Percentiles rank a stretch among this genome's conserved stretches.
phyloP scores from a whole-genome alignment of 2,113 vertebrate genomes.

The Tetrao urogallus region DNA sequence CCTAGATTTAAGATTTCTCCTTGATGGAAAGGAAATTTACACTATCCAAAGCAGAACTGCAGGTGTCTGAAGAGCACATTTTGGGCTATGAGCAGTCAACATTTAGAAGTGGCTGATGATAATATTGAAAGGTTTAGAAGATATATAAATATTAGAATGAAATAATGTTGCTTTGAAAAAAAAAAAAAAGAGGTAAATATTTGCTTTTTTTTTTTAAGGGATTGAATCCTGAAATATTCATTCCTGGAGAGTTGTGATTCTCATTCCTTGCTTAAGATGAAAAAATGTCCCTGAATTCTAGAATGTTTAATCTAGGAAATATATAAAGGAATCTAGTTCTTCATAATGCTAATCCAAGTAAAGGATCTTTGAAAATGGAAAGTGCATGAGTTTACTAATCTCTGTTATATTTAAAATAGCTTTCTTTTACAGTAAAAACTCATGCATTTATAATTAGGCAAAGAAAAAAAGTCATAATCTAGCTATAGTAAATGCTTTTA shows the following conservation, averaged over 20 bases:
- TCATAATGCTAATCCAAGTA: conserved; percentile 22
- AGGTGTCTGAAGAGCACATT: not conserved
- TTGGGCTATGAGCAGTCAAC: not conserved
- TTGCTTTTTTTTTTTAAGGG: not conserved
- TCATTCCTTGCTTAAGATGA: not conserved
- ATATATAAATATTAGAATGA: conserved; percentile 13
- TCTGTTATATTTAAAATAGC: not conserved
- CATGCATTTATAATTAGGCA: conserved; percentile 26
- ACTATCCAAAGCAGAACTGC: not conserved
- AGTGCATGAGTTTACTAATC: not conserved
- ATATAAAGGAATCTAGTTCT: conserved; percentile 9
- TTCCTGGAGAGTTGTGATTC: conserved; percentile 15
- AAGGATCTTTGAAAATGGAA: not conserved
- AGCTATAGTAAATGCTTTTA: not conserved
- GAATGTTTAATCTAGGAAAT: not conserved
- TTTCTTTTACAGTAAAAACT: not conserved
- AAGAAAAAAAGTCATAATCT: conserved; percentile 11
- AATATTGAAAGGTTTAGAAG: not conserved
- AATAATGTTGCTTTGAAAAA: not conserved
- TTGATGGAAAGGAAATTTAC: not conserved
- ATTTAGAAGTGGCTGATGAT: not conserved
- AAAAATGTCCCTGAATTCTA: not conserved
- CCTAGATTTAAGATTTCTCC: not conserved
- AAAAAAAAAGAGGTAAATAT: not conserved
- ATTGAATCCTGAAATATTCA: not conserved